Conservation (phyloP, 2,113 vertebrate genomes). For the Cathartes aura region DNA sequence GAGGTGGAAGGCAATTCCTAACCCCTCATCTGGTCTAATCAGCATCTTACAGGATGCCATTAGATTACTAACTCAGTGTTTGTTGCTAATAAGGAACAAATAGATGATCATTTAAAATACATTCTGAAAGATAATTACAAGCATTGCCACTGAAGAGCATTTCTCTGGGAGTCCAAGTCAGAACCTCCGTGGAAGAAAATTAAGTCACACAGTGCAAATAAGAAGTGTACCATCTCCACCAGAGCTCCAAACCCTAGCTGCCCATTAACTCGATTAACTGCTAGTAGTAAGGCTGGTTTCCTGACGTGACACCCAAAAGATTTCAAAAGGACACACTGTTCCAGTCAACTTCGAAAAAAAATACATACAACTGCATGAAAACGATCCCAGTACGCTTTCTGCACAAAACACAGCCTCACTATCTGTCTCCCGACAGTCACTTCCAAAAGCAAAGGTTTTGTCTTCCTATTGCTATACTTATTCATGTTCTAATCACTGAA, state of each 20-base stretch:
- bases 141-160: neutral
- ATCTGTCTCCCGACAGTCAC: neutral
- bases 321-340: neutral
- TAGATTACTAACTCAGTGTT: neutral
- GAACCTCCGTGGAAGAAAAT: neutral
- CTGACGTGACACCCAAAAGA: neutral
- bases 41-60: neutral
- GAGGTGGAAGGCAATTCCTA: neutral
- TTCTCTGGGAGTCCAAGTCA: neutral
- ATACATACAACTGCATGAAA: neutral
- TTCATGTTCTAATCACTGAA: conserved; percentile 9
- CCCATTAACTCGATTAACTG: neutral
- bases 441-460: conserved; percentile 43
- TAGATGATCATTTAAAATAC: neutral
- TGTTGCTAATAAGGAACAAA: neutral
- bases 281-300: neutral
- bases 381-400: fast-evolving
- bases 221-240: neutral
- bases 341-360: neutral
- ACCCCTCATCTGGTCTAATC: neutral
- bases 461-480: neutral
- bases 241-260: neutral
- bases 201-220: neutral
- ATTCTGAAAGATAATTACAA: neutral
- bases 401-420: neutral